Evolutionary conservation across 1,140 invertebrate genomes (phyloP), one percentile per base, ranked within the genome.

Genomic region (Papilio glaucus): DNA sequence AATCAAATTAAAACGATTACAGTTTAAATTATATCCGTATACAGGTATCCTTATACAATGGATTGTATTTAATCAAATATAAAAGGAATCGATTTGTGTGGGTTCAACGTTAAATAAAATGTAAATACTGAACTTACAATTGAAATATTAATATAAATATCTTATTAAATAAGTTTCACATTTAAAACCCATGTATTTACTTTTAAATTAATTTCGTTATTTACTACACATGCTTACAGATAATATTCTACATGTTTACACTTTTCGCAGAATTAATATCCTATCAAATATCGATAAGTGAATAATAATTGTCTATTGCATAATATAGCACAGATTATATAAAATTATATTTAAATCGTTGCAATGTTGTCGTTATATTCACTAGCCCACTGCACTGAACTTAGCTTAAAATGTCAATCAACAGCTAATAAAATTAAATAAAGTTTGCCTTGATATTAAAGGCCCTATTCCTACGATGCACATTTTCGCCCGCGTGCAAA

Each of bases 1-100:
- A 8, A 45, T 45, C 15, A 45, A 49, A 49, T 8, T 49, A 49
- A 53, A 53, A 1, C 24, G 49, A 9, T 53, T 18, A 4, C 49
- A 26, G 21, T 57, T 24, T 24, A 13, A 57, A 57, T 12, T 57
- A 57, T 26, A 24, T 57, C 49, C 49, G 21, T 57, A 57, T 57
- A 57, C 21, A 57, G 49, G 49, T 57, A 57, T 57, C 49, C 21
- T 57, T 57, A 26, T 33, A 24, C 12, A 57, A 57, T 57, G 45
- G 18, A 49, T 57, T 26, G 21, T 26, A 24, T 53, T 53, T 57
- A 57, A 18, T 57, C 12, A 10, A 21, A 57, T 57, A 57, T 21
- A 57, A 57, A 57, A 57, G 15, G 1, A 45, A 57, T 26, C 10
- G 9, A 57, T 57, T 57, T 26, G 49, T 24, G 21, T 57, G 13